Evolutionary conservation across 2,888 invertebrate species (phyloP), one percentile per base, ranked within the genome.

Genomic region (Erebia palarica): DNA sequence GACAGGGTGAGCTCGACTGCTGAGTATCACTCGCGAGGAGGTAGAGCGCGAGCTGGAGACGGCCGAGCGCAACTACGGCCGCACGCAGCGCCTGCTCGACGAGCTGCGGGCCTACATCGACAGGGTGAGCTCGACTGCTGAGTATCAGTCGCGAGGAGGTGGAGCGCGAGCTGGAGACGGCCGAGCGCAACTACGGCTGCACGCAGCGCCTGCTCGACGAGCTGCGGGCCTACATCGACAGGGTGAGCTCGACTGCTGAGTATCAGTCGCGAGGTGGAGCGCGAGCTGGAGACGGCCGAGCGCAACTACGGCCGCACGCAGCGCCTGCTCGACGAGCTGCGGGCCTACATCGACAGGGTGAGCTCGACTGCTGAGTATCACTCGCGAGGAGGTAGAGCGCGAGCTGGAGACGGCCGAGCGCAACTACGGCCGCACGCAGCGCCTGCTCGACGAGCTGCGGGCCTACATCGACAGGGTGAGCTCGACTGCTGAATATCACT

Each of bases 1-100:
- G 82, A 86, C 18, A 81, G 89, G 79, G 94, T 94, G 70, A 80
- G 63, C n/a, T 16, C 7, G 75, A 86, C 18, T 73, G 65, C 0
- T 75, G 81, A 21, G 74, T 76, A 14, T 78, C 78, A 1, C 68
- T 77, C 3, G 73, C 75, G 0, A 84, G 84, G 65, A 2, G 73
- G 75, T 65, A 13, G 65, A 65, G 60, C 59, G 36, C 49, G 27
- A 60, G 49, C 51, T 36, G 49, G 47, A n/a, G 36, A 14, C 1
- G 11, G 88, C 87, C 10, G 83, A 86, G 77, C 79, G 80, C 69
- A 81, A 82, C 76, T 87, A 85, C 79, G 80, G 80, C 1, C 80
- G 81, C 75, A 87, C 87, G n/a, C 78, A 77, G 21, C 69, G 18
- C 70, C 75, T 82, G 57, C 81, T 91, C 4, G 78, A 83, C 16